Evolutionary conservation across 2,113 vertebrate genomes (phyloP), one percentile per base, ranked within the genome.

Genomic region (Vulpes vulpes): DNA sequence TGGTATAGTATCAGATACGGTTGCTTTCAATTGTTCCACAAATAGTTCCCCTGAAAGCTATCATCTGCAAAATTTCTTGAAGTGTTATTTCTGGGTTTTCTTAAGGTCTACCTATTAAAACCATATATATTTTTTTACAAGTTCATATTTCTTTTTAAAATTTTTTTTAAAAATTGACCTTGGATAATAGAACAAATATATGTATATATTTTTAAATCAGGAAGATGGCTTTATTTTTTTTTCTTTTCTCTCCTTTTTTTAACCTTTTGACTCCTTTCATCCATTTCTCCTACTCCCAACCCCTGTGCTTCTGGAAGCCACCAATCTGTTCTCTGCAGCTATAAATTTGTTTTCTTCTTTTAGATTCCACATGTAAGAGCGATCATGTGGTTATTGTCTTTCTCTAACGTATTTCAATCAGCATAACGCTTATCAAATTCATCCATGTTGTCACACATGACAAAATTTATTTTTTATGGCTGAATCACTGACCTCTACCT

Each of bases 1-100:
- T 84, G 6, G 7, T 57, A 71, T 74, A 91, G 93, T 88, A 73
- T 84, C 30, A 49, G 53, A 59, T 80, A 38, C 30, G 14, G 25
- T 79, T 84, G 19, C 8, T 89, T 74, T 83, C 25, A 93, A 91
- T 88, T 95, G 25, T 14, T 91, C 95, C 84, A 80, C 16, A 71
- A 53, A 82, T 17, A 71, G 30, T 87, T 86, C 43, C 59, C 22
- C 25, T 67, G 43, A 67, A 85, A 92, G 27, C 8, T 38, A 49
- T 88, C 17, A 51, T 86, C 12, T 78, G 38, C 20, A 93, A 91
- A 95, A 69, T 9, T 65, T 76, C 71, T 73, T 73, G 51, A 69
- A 96, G 9, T 82, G 88, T 85, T 9, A 84, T 17, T 86, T 90
- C 76, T 93, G 22, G 17, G 10, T 82, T 93, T 84, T 59, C 43